Evolutionary conservation across 2,113 vertebrate genomes (phyloP).

Genomic region (Paraplagusia blochii): DNA sequence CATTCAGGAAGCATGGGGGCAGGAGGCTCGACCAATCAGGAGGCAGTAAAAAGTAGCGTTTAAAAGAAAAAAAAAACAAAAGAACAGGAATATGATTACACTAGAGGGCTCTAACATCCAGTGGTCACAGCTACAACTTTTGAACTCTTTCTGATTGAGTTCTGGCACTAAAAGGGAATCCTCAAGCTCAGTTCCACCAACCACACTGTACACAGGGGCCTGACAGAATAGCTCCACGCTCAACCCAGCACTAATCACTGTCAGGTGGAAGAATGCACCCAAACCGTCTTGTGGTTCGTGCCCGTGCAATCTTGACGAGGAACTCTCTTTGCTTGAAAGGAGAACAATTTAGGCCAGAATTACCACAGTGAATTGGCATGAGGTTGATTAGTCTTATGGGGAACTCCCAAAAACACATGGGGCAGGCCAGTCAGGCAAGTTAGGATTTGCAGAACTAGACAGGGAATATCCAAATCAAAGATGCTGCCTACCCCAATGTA

Average conservation of each 20-base stretch:
- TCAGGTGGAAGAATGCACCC: slow-evolving; percentile 10
- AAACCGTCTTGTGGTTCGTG: neutral
- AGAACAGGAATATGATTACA: no score
- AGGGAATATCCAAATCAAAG: neutral
- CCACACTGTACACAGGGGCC: neutral
- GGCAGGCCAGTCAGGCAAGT: neutral
- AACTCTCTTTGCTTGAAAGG: slow-evolving; percentile 5
- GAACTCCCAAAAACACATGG: slow-evolving; percentile 14
- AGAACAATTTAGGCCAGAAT: slow-evolving; percentile 8
- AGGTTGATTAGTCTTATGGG: neutral
- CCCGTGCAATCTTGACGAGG: neutral
- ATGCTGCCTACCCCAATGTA: neutral
- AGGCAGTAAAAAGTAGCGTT: no score
- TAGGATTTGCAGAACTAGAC: neutral
- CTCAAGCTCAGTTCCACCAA: neutral
- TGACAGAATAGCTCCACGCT: neutral
- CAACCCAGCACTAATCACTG: slow-evolving; percentile 21
- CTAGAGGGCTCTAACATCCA: neutral
- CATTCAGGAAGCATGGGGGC: no score
- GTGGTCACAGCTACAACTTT: neutral
- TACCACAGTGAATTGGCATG: slow-evolving; percentile 14
- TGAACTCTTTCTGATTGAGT: neutral
- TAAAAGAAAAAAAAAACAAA: neutral
- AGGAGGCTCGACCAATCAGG: no score
- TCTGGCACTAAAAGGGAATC: neutral